phyloP scores from a whole-genome alignment of 2,113 vertebrate genomes.

The Aptenodytes forsteri region DNA sequence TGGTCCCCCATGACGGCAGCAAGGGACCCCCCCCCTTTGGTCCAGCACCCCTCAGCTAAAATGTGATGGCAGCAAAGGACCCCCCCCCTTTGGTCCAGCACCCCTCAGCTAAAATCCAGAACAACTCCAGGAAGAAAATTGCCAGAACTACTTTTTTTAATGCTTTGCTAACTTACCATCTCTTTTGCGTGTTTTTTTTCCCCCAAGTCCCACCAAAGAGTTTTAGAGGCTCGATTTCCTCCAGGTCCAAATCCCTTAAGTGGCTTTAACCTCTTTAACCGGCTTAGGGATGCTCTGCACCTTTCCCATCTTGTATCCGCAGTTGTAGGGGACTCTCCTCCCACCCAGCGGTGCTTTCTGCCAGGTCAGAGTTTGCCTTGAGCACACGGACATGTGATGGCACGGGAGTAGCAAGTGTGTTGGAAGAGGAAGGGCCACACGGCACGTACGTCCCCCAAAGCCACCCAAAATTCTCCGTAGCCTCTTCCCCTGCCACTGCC shows the following conservation, averaged over 20 bases:
- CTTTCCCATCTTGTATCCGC: background rate
- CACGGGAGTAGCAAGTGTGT: background rate
- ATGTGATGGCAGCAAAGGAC: too few relatives aligned
- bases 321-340: background rate
- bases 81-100: background rate
- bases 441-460: background rate
- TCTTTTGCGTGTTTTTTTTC: background rate
- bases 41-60: background rate
- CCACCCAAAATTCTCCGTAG: background rate
- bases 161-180: background rate
- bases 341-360: background rate
- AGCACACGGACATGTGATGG: accelerated
- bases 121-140: background rate
- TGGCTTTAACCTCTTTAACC: conserved; percentile 40
- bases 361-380: background rate
- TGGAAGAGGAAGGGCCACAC: background rate
- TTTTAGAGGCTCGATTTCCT: conserved; percentile 29
- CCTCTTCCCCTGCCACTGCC: background rate
- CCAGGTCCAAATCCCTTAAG: conserved; percentile 40
- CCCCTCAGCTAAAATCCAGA: background rate
- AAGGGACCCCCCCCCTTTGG: background rate
- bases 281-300: conserved; percentile 30
- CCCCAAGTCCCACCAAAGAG: background rate
- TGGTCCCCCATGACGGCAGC: background rate
- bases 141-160: background rate